These are phyloP conservation scores for Morpho deidamia DNA, from an alignment of 2,888 invertebrate genomes.

Conservation along the genomic window DNA sequence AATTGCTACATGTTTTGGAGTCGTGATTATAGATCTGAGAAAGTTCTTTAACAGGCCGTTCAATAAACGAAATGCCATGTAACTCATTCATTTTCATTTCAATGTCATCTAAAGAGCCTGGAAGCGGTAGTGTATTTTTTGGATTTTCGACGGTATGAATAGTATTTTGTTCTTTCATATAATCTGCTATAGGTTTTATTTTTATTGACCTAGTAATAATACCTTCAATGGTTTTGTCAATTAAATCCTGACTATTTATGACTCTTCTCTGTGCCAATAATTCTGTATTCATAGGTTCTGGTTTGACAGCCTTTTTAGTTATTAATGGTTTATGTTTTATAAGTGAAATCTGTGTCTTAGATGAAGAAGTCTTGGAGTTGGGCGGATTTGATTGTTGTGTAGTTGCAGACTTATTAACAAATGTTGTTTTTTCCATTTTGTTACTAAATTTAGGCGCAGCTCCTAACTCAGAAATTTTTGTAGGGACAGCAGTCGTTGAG, in stretches of 20 bases:
- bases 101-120: slow-evolving; percentile 51
- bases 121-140: slow-evolving; percentile 31
- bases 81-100: slow-evolving; percentile 72
- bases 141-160: slow-evolving; percentile 28
- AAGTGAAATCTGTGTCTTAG: slow-evolving; percentile 12
- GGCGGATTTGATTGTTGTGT: slow-evolving; percentile 12
- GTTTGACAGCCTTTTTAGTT: slow-evolving; percentile 30
- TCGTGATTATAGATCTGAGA: slow-evolving; percentile 39
- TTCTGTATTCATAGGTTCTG: slow-evolving; percentile 30
- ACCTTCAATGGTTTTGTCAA: slow-evolving; percentile 67
- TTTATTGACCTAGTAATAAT: slow-evolving; percentile 52
- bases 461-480: slow-evolving; percentile 46
- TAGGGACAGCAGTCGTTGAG: slow-evolving; percentile 39
- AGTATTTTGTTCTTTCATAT: slow-evolving; percentile 26
- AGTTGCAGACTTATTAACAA: slow-evolving; percentile 35
- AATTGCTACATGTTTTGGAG: slow-evolving; percentile 34
- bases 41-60: slow-evolving; percentile 54
- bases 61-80: slow-evolving; percentile 63
- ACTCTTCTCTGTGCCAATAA: slow-evolving; percentile 40
- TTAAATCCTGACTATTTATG: slow-evolving; percentile 58
- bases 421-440: slow-evolving; percentile 48
- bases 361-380: slow-evolving; percentile 12
- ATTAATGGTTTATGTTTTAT: slow-evolving; percentile 32
- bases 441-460: slow-evolving; percentile 34
- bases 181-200: slow-evolving; percentile 37